Base-by-base conservation (phyloP, 2,888 invertebrate species). In the Drosophila subquinaria region DNA sequence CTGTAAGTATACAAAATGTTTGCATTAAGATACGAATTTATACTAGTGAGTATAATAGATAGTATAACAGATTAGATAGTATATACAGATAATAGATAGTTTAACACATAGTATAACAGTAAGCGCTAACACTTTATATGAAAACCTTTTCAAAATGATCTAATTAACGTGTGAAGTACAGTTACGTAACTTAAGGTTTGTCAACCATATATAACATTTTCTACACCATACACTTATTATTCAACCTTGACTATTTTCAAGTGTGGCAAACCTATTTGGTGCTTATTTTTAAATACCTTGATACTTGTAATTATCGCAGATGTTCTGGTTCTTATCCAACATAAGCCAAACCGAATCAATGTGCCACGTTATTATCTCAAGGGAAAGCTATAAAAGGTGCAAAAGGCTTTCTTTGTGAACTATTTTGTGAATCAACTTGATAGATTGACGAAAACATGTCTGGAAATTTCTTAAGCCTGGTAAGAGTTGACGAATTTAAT, bases 291-390 rank as follows among this genome's bases (percentile, higher is more conserved):
- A 52, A 23, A 23, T 3, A 20, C 9, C 13, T 20, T 56, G 6
- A 11, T 23, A 36, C 10, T 20, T 30, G 13, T 59, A 30, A 20
- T 43, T 20, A 5, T 40, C 8, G 10, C 10, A 0, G 1, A 6
- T 1, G 52, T 47, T 67, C 33, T n/a, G 38, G 20, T 23, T 43
- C n/a, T 61, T 33, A 40, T 40, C 11, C 23, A 63, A 51, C 55
- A 23, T 43, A 42, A 64, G 50, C 33, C 51, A 63, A 73, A 51
- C 23, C 68, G 51, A 77, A 81, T 83, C 64, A 59, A 77, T 80
- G 40, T 53, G 81, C 64, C 65, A 51, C 52, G 61, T 42, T 17
- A 15, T 17, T 36, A 55, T 47, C 43, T 33, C 15, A 51, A 27
- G 9, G 52, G 11, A 38, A 42, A 30, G 15, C 30, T 55, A 65